Base-by-base conservation (phyloP, 2,888 invertebrate species). In the Caenorhabditis imperialis region DNA sequence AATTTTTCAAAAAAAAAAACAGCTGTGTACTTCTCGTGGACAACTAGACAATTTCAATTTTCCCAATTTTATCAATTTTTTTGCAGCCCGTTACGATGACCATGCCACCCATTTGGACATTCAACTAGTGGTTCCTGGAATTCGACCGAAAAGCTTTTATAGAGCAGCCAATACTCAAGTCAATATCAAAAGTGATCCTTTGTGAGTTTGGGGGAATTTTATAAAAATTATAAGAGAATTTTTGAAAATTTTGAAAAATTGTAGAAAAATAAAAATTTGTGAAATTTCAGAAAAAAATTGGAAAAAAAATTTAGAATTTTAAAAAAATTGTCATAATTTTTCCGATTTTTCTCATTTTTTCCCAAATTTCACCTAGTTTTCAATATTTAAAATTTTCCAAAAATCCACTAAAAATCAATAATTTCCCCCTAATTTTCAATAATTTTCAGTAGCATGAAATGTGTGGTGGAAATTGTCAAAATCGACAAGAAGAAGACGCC, bases 401-500 rank as follows among this genome's bases (percentile, higher is more conserved):
- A n/a, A n/a, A n/a, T n/a, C n/a, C n/a, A n/a, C n/a, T n/a, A n/a
- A n/a, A n/a, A n/a, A n/a, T 57, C 12, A 23, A 23, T 20, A 20
- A 37, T 40, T 40, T 42, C 22, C 38, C 3, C 20, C 42, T 35
- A 22, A 38, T 14, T 6, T 18, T 69, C 16, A 58, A 25, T 37
- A 7, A 25, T 30, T 58, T 72, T 25, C 55, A 63, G 72, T 51
- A 62, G 63, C 35, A 44, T 81, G 58, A 69, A 65, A 12, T 77
- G 76, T 48, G 70, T 73, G 37, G 72, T 81, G 6, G 81, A 81
- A 71, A 77, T 81, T 47, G 70, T 76, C 44, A 75, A 77, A 45
- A 38, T 80, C 44, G 78, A 81, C 60, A 81, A 81, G 55, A 75
- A 75, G 65, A 79, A 76, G 63, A 78, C 67, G 33, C 78, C 78